Evolutionary conservation across 2,888 invertebrate species (phyloP), one percentile per base, ranked within the genome.

Genomic region (Geotrupes spiniger): DNA sequence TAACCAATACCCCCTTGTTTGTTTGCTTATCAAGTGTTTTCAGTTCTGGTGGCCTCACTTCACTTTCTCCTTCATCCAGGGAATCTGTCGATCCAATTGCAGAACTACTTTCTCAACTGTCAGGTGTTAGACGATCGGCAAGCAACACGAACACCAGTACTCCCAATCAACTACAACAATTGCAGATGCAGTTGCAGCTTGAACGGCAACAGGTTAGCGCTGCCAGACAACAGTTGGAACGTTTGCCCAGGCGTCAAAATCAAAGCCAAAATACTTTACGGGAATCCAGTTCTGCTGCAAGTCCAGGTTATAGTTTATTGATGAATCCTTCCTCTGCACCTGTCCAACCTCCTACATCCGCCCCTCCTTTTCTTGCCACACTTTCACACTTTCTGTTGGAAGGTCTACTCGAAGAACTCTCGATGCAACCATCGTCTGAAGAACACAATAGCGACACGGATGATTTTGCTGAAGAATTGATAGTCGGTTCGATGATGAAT

Each of bases 61-160:
- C 89, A 60, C 76, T 90, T 66, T 90, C 90, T 63, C 92, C 94
- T 60, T 92, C 87, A 65, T 89, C 89, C 66, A 84, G 95, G 63
- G 95, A 95, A 73, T 86, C 91, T 56, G 95, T 95, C 56, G 97
- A 97, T 78, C 96, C 96, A 51, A 96, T 96, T 67, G 92, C 95
- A 56, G 97, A 97, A 78, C 79, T 97, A 58, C 78, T 97, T 58
- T 94, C 95, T 49, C 96, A 96, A 77, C 79, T 97, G 72, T 94
- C 95, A 41, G 94, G 94, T 64, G 95, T 94, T 59, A 80, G 96
- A 66, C 86, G 92, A 64, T 77, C 78, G 47, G 78, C 80, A 40
- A 76, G 77, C 51, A 72, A 70, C 57, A 74, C 74, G 49, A 76
- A 75, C 59, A 77, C 75, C 57, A 78, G 77, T 63, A 80, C 81